These are phyloP conservation scores for Etheostoma cragini DNA, from an alignment of 2,113 vertebrate species.

Conservation along the genomic window DNA sequence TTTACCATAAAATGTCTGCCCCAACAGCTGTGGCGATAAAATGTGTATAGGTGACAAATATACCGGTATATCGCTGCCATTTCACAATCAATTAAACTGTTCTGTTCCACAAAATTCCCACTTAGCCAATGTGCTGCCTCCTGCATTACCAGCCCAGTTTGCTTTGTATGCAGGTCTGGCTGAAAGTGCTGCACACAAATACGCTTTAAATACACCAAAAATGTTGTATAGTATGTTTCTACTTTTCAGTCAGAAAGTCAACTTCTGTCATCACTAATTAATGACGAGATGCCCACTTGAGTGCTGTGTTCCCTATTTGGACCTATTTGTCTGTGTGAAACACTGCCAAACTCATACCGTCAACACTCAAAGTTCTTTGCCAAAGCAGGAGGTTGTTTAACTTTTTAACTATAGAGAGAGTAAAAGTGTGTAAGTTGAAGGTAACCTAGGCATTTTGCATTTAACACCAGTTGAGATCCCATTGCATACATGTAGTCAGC, in stretches of 20 bases:
- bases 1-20: background rate
- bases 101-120: background rate
- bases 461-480: no score
- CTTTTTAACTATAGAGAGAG: no score
- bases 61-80: background rate
- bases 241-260: background rate
- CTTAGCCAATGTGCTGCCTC: background rate
- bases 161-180: conserved; percentile 1
- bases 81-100: background rate
- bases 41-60: background rate
- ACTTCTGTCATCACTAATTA: background rate
- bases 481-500: background rate
- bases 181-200: background rate
- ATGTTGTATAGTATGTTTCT: no score
- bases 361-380: background rate
- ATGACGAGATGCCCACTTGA: background rate
- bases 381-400: background rate
- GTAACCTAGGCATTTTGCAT: no score
- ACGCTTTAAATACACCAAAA: no score
- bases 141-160: background rate
- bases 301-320: background rate
- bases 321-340: background rate
- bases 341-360: background rate
- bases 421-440: background rate
- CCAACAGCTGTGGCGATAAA: background rate